A percentile compares a stretch with the other conserved stretches of the same genome.
phyloP scores from a whole-genome alignment of 2,113 vertebrate species.

The Brachyhypopomus gauderio region DNA sequence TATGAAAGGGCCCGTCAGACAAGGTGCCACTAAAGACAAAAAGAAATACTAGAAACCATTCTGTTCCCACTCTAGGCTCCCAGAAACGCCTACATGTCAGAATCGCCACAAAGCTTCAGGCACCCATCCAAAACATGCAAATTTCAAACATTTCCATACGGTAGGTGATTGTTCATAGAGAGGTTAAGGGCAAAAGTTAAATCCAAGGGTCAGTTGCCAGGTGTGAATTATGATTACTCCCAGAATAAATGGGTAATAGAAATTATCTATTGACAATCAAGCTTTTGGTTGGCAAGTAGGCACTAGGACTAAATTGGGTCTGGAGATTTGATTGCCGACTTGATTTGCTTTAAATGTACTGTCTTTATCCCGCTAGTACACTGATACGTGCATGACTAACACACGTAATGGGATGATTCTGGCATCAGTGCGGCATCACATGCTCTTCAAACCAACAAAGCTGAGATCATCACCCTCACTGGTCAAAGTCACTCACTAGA shows the following conservation, averaged over 20 bases:
- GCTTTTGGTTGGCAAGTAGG: not conserved
- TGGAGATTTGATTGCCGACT: not conserved
- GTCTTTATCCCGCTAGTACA: not conserved
- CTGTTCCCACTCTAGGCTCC: slow-evolving; percentile 45
- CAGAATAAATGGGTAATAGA: not conserved
- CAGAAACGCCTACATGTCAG: slow-evolving; percentile 27
- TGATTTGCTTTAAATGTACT: not conserved
- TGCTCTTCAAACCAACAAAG: slow-evolving; percentile 14
- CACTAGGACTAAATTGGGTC: not conserved
- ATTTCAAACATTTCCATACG: slow-evolving; percentile 64
- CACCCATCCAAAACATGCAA: slow-evolving; percentile 61
- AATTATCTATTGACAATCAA: not conserved
- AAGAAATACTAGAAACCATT: slow-evolving; percentile 40
- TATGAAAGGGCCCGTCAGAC: slow-evolving; percentile 58
- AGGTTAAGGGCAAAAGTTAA: not conserved
- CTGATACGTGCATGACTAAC: not conserved
- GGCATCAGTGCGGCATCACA: not conserved
- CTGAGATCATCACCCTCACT: slow-evolving; percentile 2
- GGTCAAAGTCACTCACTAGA: not conserved
- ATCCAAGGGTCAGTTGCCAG: not conserved
- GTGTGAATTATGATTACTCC: not conserved
- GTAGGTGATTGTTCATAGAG: slow-evolving; percentile 4
- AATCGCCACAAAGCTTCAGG: slow-evolving; percentile 42
- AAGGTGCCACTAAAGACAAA: slow-evolving; percentile 46
- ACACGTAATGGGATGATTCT: not conserved